Conservation (phyloP, 1,140 invertebrate genomes). For the Coenobita brevimanus region DNA sequence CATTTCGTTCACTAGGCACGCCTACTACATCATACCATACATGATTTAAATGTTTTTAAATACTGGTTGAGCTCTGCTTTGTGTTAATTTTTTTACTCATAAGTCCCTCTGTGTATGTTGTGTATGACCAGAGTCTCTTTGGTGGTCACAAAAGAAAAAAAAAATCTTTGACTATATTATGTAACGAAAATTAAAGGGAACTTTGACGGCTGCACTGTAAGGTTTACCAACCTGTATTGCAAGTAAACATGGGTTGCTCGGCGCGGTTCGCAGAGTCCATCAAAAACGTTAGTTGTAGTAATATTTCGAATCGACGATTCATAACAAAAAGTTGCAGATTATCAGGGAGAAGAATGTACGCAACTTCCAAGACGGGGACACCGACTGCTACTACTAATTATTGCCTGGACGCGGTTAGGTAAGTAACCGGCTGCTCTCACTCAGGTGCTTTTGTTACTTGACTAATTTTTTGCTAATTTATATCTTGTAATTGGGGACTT, state of each 20-base stretch:
- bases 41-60: neutral
- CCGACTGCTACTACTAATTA: neutral
- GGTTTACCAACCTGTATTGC: slow-evolving; percentile 15
- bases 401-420: neutral
- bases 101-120: neutral
- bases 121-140: neutral
- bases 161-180: neutral
- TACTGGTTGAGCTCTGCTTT: too few species aligned
- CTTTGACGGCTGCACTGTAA: slow-evolving; percentile 21
- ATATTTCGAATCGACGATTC: neutral
- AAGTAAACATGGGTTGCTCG: slow-evolving; percentile 31
- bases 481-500: too few species aligned
- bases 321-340: neutral
- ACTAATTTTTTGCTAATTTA: too few species aligned
- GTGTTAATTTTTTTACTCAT: neutral
- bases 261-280: neutral
- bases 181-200: slow-evolving; percentile 42
- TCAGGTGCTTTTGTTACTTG: too few species aligned
- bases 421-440: neutral
- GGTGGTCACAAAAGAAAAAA: neutral
- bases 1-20: slow-evolving; percentile 52
- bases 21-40: slow-evolving; percentile 12
- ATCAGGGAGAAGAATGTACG: neutral
- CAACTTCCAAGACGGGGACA: neutral
- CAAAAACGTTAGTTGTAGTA: neutral